phyloP scores from a whole-genome alignment of 2,797 vertebrate species.

The Threskiornis aethiopicus region DNA sequence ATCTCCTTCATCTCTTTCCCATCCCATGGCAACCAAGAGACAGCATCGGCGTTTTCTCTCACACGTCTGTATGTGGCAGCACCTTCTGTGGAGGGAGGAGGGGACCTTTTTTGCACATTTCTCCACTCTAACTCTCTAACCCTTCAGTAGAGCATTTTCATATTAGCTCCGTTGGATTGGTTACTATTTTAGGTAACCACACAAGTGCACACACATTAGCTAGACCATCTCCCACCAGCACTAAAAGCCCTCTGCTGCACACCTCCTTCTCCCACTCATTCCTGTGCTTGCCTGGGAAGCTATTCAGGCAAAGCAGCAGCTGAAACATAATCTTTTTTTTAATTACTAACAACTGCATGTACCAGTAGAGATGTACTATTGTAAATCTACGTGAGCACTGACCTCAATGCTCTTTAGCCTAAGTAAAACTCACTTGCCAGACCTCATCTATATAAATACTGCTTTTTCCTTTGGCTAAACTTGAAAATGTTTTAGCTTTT shows the following conservation, averaged over 20 bases:
- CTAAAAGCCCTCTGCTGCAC: neutral
- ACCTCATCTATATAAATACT: neutral
- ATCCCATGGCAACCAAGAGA: neutral
- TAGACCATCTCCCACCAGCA: neutral
- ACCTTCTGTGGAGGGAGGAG: neutral
- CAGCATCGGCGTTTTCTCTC: neutral
- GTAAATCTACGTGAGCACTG: neutral
- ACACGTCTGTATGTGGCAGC: neutral
- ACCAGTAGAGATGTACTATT: neutral
- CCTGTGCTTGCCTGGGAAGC: neutral
- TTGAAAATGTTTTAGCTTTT: neutral
- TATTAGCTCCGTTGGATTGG: neutral
- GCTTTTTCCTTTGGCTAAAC: neutral
- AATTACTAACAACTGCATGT: neutral
- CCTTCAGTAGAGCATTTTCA: neutral
- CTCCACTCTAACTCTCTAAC: neutral
- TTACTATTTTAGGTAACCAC: neutral
- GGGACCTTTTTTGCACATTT: neutral
- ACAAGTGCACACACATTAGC: neutral
- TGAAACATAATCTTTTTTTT: conserved; percentile 15
- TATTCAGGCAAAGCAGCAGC: neutral
- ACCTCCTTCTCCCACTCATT: conserved; percentile 13
- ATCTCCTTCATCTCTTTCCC: neutral
- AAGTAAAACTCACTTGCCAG: neutral
- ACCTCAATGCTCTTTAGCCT: conserved; percentile 32